Percentiles rank a stretch among this genome's conserved stretches.
These are phyloP conservation scores for Thumatha senex DNA, from an alignment of 2,888 invertebrate genomes.

Conservation along the genomic window DNA sequence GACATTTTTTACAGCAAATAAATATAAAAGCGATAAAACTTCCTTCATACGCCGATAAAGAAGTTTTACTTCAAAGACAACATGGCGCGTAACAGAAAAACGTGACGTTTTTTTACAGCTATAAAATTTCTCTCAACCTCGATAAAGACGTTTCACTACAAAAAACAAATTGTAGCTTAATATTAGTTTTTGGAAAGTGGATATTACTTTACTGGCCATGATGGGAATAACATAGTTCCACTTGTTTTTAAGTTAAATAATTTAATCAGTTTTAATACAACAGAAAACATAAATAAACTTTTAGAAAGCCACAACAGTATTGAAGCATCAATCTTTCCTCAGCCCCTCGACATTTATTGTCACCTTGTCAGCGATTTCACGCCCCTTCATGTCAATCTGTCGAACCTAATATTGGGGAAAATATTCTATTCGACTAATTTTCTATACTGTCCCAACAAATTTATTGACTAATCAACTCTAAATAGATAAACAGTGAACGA, in stretches of 20 bases:
- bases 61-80: no score
- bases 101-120: no score
- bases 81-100: no score
- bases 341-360: constrained; percentile 33
- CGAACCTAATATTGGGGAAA: constrained; percentile 24
- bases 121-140: no score
- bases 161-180: no score
- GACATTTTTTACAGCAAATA: no score
- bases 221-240: not conserved
- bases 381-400: constrained; percentile 32
- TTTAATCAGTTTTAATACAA: not conserved
- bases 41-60: no score
- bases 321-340: constrained; percentile 27
- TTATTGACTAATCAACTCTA: constrained; percentile 24
- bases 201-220: no score
- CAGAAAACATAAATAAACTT: constrained; percentile 13
- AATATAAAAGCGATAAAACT: no score
- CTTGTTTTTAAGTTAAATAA: not conserved
- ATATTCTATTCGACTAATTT: constrained; percentile 23
- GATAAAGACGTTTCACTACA: no score
- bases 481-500: constrained; percentile 11
- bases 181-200: no score
- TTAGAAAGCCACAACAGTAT: constrained; percentile 33
- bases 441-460: constrained; percentile 11
- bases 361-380: constrained; percentile 33